Base-by-base conservation (phyloP, 2,113 vertebrate genomes). In the Smithornis capensis region DNA sequence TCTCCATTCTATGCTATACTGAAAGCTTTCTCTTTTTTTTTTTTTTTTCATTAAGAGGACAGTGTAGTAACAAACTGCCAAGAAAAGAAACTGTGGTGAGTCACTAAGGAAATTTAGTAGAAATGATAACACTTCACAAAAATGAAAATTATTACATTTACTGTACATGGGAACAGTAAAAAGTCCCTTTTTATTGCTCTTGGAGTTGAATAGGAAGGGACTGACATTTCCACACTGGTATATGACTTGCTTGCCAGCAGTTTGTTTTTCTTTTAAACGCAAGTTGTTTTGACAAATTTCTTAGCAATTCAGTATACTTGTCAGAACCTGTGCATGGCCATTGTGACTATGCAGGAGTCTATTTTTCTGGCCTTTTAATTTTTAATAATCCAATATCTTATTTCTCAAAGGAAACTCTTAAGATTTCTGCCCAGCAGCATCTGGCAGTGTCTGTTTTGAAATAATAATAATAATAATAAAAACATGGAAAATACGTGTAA, bases 81-180 rank as follows among this genome's bases (percentile, higher is more conserved):
- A 73, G 73, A 90, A 83, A 91, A 80, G 82, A 95, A 91, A 95
- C 63, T 42, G 38, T 22, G 9, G 82, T 95, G 95, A 96, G 76
- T 96, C 94, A 96, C 38, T n/a, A n/a, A 86, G 49, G 79, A 97
- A 88, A 94, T 92, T 90, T 90, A 92, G 93, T 81, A 92, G 79
- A 90, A 94, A 96, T 94, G 94, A 95, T 95, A 95, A 73, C 80
- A 97, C 89, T 95, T 97, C 73, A 82, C 91, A 89, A 96, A 94
- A 91, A 73, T 67, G 84, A 97, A 76, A 93, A 94, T 92, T 92
- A 93, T 80, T 92, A 62, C 83, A 91, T 83, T 95, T 93, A 80
- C 77, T 96, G 93, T 96, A 94, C 94, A 77, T 94, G 60, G 79
- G 79, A 96, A 94, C 24, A 60, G 60, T 95, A 95, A 96, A 94